Base-by-base conservation (phyloP, 2,797 vertebrate species). In the Melanotaenia boesemani region DNA sequence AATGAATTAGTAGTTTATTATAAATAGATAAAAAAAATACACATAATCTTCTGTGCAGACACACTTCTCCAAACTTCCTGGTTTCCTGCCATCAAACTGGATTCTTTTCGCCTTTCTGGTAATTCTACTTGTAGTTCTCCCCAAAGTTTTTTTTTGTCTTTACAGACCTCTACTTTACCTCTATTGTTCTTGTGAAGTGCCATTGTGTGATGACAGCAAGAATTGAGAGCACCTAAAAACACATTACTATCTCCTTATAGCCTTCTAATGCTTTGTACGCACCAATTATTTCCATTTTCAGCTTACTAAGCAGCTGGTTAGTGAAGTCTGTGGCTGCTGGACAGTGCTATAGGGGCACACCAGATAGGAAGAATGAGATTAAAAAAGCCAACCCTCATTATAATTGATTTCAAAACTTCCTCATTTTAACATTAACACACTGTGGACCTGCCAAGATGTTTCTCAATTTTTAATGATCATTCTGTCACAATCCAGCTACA, bases 381-480 rank as follows among this genome's bases (percentile, higher is more conserved):
- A 12, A 70, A 70, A 58, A 16, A 22, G 65, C 56, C 32, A 44
- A 15, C 12, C 58, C 63, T 74, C 48, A 68, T 72, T 75, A 84
- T 56, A 60, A 54, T 64, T 39, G 16, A 76, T 67, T 65, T 36
- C 37, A 66, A 22, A 41, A 48, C 26, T 24, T 18, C 37, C 62
- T 18, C 30, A 72, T 60, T 77, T 59, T 34, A 46, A 64, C 61
- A 50, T 58, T 67, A 62, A 30, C 39, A 58, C 26, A 22, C 34
- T 59, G 52, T 34, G 4, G 24, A 30, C 50, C 59, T 50, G 62
- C 36, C 58, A 74, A 70, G 39, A 71, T 34, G 36, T 74, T 67
- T 81, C 62, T 61, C 66, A 32, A 1, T 41, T n/a, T 59, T 56
- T 77, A 74, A 50, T 85, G 83, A 70, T 68, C 68, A 32, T 50